Percentiles rank a stretch among this genome's conserved stretches.
phyloP scores from a whole-genome alignment of 2,113 vertebrate genomes.

The Mixornis gularis region DNA sequence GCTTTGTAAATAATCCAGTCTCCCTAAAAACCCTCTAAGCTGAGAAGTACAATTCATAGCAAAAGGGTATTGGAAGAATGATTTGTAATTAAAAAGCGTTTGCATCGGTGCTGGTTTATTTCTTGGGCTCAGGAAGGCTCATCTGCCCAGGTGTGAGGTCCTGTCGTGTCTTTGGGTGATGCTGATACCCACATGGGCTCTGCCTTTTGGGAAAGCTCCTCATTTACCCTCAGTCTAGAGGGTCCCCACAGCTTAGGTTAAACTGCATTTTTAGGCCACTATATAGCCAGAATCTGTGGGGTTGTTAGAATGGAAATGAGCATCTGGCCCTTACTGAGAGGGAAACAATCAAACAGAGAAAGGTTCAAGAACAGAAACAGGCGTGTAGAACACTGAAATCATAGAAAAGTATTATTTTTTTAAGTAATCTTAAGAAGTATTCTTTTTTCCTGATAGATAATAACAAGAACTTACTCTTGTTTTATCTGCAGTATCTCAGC shows the following conservation, averaged over 20 bases:
- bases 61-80: background rate
- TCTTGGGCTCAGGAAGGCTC: background rate
- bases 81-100: background rate
- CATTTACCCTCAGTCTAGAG: background rate
- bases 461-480: background rate
- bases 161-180: background rate
- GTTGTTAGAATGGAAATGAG: background rate
- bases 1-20: background rate
- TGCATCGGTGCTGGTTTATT: background rate
- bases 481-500: background rate
- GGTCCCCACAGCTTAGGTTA: background rate
- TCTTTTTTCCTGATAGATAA: background rate
- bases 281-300: background rate
- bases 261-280: background rate
- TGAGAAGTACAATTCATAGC: background rate
- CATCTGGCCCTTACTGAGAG: background rate
- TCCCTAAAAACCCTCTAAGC: accelerated
- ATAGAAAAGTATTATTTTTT: background rate
- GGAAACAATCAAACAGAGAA: background rate
- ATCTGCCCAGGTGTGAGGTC: background rate
- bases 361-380: background rate
- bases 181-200: background rate
- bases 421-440: background rate
- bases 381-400: background rate
- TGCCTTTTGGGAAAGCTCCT: background rate